A percentile compares a stretch with the other conserved stretches of the same genome.
These are phyloP conservation scores for Paraescarpia echinospica DNA, from an alignment of 1,140 invertebrate species.

Conservation along the genomic window DNA sequence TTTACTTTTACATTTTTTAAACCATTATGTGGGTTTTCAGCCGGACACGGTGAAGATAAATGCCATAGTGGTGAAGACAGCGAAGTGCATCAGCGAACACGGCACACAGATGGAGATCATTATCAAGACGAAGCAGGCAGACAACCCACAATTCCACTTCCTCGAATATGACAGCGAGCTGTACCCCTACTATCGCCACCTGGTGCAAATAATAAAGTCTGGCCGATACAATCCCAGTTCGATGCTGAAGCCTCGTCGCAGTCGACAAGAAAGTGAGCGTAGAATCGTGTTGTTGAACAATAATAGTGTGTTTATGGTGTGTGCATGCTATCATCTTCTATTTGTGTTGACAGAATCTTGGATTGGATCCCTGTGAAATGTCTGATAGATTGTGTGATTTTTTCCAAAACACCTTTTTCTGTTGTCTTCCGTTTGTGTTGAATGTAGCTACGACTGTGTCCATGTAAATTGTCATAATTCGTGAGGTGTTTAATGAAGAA, in stretches of 20 bases:
- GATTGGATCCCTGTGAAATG: no score
- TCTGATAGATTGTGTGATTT: no score
- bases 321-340: no score
- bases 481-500: no score
- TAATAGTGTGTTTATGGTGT: no score
- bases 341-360: background rate
- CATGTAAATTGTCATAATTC: no score
- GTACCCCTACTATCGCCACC: conserved; percentile 87
- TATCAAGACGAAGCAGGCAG: conserved; percentile 93
- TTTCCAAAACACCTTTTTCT: no score
- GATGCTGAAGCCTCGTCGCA: background rate
- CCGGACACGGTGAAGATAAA: conserved; percentile 90
- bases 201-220: conserved; percentile 78
- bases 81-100: conserved; percentile 87
- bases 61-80: conserved; percentile 95
- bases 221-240: conserved; percentile 54
- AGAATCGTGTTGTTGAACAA: background rate
- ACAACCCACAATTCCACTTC: conserved; percentile 92
- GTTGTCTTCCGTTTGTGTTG: no score
- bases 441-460: no score
- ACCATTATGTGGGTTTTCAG: conserved; percentile 59
- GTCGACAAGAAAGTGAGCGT: background rate
- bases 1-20: no score
- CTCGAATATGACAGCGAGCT: conserved; percentile 81
- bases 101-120: conserved; percentile 98